A percentile compares a stretch with the other conserved stretches of the same genome.
These are phyloP conservation scores for Pseudococcus viburni DNA, from an alignment of 2,888 invertebrate genomes.

Conservation along the genomic window DNA sequence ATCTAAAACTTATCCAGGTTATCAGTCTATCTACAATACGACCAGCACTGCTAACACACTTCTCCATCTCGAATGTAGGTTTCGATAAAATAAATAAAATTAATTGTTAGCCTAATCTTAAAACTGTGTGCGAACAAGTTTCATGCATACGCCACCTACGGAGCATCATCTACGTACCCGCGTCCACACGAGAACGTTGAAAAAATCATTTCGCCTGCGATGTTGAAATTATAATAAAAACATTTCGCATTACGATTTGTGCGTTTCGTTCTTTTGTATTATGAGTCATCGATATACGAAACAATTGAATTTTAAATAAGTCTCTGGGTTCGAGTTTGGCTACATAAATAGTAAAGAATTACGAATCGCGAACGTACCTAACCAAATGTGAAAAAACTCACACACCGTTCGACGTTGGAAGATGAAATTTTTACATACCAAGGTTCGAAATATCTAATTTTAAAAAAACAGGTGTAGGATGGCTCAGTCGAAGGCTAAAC, in stretches of 20 bases:
- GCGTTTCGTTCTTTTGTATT: constrained; percentile 17
- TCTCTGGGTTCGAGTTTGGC: not conserved
- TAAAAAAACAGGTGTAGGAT: too few relatives aligned
- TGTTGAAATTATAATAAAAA: constrained; percentile 31
- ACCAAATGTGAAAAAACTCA: not conserved
- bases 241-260: constrained; percentile 12
- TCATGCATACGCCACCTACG: constrained; percentile 19
- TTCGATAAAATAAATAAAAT: constrained; percentile 41
- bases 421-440: not conserved
- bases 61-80: constrained; percentile 23
- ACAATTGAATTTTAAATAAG: constrained; percentile 39
- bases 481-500: not conserved
- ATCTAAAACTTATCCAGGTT: constrained; percentile 12
- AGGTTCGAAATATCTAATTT: not conserved
- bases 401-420: not conserved
- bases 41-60: constrained; percentile 20
- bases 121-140: constrained; percentile 12
- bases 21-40: not conserved
- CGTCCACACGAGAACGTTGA: not conserved
- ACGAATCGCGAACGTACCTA: not conserved
- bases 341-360: not conserved
- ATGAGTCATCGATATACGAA: constrained; percentile 33
- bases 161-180: not conserved
- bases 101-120: constrained; percentile 36
- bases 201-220: constrained; percentile 31